These are phyloP conservation scores for Micronycteris hirsuta DNA, from an alignment of 2,113 vertebrate species.

Conservation along the genomic window DNA sequence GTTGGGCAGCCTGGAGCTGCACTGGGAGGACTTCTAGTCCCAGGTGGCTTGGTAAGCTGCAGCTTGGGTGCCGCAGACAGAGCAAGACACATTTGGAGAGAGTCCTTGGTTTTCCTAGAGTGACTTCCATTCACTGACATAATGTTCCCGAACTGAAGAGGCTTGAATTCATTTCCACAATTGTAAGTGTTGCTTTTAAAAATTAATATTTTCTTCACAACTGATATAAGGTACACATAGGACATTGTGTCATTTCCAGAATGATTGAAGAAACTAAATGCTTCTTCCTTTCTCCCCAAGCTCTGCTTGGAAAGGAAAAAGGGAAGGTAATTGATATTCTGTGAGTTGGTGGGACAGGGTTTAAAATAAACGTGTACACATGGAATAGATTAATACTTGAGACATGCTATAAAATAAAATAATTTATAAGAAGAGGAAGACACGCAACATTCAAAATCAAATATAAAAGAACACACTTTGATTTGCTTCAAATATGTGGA, in stretches of 20 bases:
- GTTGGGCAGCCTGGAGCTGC: not conserved
- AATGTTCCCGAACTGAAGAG: slow-evolving; percentile 51
- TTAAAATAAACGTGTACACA: not conserved
- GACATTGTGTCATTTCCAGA: not conserved
- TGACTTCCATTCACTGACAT: slow-evolving; percentile 43
- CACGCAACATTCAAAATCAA: not conserved
- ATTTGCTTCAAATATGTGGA: not conserved
- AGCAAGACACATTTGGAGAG: not conserved
- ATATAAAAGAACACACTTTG: not conserved
- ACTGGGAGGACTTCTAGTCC: slow-evolving; percentile 70
- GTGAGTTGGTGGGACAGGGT: not conserved
- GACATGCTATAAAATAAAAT: not conserved
- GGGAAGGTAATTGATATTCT: not conserved
- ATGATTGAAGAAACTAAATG: slow-evolving; percentile 16
- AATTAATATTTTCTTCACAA: slow-evolving; percentile 23
- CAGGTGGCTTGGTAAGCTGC: slow-evolving; percentile 62
- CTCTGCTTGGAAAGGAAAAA: not conserved
- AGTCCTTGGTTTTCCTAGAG: not conserved
- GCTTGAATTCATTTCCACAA: slow-evolving; percentile 45
- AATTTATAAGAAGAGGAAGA: not conserved
- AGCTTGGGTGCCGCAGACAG: not conserved
- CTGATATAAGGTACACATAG: not conserved
- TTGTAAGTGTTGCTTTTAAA: slow-evolving; percentile 73
- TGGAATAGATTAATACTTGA: not conserved
- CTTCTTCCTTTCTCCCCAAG: not conserved